These are phyloP conservation scores for Dugesia japonica DNA, from an alignment of 2,888 invertebrate genomes.

Conservation along the genomic window DNA sequence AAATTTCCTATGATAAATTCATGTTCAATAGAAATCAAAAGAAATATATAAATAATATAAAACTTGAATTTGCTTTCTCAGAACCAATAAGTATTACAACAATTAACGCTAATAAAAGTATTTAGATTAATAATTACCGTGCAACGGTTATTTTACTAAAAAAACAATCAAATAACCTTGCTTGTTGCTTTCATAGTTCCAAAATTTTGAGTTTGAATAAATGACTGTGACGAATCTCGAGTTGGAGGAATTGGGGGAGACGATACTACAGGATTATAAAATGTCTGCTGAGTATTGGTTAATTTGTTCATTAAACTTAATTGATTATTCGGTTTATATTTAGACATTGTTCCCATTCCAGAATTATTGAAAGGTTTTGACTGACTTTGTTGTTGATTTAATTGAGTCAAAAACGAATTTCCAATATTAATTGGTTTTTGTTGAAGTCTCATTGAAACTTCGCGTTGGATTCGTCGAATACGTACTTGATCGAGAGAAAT, in stretches of 20 bases:
- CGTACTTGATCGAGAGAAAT: neutral
- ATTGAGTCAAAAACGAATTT: neutral
- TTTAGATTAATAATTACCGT: too few species aligned
- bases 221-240: neutral
- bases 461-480: neutral
- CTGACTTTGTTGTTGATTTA: neutral
- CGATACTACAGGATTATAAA: neutral
- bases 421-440: neutral
- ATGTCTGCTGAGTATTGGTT: neutral
- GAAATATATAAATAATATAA: too few species aligned
- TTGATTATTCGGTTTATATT: constrained; percentile 4
- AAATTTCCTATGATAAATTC: too few species aligned
- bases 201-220: neutral
- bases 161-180: neutral
- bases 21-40: too few species aligned
- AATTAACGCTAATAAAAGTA: too few species aligned
- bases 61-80: too few species aligned
- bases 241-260: neutral
- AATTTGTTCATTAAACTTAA: neutral
- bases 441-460: constrained; percentile 13
- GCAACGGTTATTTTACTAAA: too few species aligned
- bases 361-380: constrained; percentile 3
- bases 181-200: neutral
- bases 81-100: too few species aligned
- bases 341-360: constrained; percentile 4